phyloP scores from a whole-genome alignment of 2,888 invertebrate species.

The Rhagophthalmus giganteus region DNA sequence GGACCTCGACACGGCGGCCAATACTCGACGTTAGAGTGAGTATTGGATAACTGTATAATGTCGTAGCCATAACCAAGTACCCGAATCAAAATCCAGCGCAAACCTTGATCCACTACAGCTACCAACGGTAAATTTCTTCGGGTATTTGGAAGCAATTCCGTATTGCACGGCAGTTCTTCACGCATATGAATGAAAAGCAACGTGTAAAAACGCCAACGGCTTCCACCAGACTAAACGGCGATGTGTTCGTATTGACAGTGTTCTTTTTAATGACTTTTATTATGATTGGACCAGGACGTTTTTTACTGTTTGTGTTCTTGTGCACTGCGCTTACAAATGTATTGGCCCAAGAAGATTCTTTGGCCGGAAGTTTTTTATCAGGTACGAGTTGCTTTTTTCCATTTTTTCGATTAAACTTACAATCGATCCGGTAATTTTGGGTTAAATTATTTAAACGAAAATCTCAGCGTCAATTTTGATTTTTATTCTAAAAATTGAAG shows the following conservation, averaged over 20 bases:
- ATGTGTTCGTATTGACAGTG: slow-evolving; percentile 45
- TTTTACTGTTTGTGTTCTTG: slow-evolving; percentile 41
- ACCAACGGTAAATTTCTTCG: slow-evolving; percentile 53
- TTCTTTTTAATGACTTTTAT: slow-evolving; percentile 25
- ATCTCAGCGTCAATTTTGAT: too few relatives aligned
- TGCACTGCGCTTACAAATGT: slow-evolving; percentile 44
- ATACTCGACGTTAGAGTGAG: slow-evolving; percentile 41
- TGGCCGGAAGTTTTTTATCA: slow-evolving; percentile 81
- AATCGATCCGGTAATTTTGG: too few relatives aligned
- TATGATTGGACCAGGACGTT: slow-evolving; percentile 35
- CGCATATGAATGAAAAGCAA: slow-evolving; percentile 52
- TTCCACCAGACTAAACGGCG: slow-evolving; percentile 36
- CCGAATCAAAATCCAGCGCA: slow-evolving; percentile 39
- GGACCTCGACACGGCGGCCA: slow-evolving; percentile 37
- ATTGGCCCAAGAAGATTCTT: slow-evolving; percentile 70
- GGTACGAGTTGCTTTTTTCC: slow-evolving; percentile 59
- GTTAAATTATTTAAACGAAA: too few relatives aligned
- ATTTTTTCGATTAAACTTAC: neutral
- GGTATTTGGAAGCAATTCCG: slow-evolving; percentile 47
- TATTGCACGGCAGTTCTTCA: slow-evolving; percentile 49
- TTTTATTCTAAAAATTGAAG: too few relatives aligned
- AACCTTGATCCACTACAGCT: slow-evolving; percentile 43
- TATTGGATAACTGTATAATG: slow-evolving; percentile 48
- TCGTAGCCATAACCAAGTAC: slow-evolving; percentile 43
- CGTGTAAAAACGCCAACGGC: slow-evolving; percentile 35